Evolutionary conservation across 2,797 vertebrate genomes (phyloP).

Genomic region (Strix occidentalis): DNA sequence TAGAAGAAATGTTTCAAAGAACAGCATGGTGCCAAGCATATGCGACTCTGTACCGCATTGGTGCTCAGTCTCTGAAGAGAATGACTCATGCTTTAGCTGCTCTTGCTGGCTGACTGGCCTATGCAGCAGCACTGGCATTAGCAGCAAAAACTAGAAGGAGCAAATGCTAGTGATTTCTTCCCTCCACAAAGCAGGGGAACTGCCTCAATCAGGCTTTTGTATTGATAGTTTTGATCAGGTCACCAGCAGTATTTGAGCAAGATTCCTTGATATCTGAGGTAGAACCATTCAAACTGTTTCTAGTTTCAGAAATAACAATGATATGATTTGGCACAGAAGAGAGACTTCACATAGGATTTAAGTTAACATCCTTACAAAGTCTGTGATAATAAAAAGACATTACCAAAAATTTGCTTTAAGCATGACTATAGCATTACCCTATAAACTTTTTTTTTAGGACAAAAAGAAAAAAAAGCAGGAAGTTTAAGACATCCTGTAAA

Average conservation of each 20-base stretch:
- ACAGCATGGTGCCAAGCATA: conserved; percentile 37
- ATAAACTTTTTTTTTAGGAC: not conserved
- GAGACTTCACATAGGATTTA: not conserved
- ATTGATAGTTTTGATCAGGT: not conserved
- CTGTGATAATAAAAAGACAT: not conserved
- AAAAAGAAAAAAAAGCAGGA: not conserved
- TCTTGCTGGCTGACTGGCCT: conserved; percentile 16
- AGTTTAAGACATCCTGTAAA: not conserved
- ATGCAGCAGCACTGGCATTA: conserved; percentile 8
- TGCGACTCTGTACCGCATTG: conserved; percentile 13
- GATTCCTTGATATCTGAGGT: not conserved
- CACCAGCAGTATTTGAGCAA: not conserved
- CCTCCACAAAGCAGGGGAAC: not conserved
- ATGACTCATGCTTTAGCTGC: conserved; percentile 47
- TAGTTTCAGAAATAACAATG: not conserved
- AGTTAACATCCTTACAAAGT: not conserved
- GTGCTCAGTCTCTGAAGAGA: conserved; percentile 29
- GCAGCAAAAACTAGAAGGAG: not conserved
- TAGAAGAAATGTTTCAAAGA: conserved; percentile 25
- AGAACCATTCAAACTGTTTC: not conserved
- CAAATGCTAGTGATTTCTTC: not conserved
- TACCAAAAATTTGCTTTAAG: not conserved
- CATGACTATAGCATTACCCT: not conserved
- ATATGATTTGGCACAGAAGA: not conserved
- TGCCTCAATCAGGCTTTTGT: not conserved